Percentiles rank a stretch among this genome's conserved stretches.
These are phyloP conservation scores for Orchestia grillus DNA, from an alignment of 1,140 invertebrate genomes.

Conservation along the genomic window DNA sequence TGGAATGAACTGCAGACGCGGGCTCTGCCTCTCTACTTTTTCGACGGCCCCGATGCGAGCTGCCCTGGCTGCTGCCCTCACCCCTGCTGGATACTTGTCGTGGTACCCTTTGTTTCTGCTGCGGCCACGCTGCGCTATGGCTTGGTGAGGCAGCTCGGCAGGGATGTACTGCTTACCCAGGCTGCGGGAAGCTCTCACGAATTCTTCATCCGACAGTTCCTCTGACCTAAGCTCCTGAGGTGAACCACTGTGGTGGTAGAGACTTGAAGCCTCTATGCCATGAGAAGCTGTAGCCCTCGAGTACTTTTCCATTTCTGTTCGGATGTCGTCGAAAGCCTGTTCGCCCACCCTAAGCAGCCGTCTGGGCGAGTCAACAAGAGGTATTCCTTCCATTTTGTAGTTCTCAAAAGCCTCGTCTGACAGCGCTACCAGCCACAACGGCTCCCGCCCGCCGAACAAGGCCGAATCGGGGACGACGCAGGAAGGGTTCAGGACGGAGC, in stretches of 20 bases:
- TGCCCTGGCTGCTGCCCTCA: background rate
- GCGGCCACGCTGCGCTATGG: background rate
- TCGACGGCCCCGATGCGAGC: background rate
- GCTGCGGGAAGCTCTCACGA: background rate
- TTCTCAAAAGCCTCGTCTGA: background rate
- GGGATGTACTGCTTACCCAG: conserved; percentile 1
- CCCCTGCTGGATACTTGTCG: background rate
- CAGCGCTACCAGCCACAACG: background rate
- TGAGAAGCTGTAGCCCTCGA: background rate
- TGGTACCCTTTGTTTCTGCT: background rate
- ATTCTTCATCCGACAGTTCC: background rate
- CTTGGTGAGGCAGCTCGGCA: background rate
- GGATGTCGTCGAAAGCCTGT: background rate
- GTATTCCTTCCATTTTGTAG: background rate
- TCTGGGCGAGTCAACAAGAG: background rate
- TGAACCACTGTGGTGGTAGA: background rate
- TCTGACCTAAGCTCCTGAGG: background rate
- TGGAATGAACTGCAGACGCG: background rate
- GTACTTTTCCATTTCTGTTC: background rate
- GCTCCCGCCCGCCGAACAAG: background rate
- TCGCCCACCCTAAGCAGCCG: background rate
- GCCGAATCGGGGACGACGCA: background rate
- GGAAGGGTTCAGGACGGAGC: background rate
- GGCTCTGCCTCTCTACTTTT: background rate
- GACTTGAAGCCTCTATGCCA: background rate